phyloP scores from a whole-genome alignment of 2,113 vertebrate genomes.

The Pomatorhinus ruficollis region DNA sequence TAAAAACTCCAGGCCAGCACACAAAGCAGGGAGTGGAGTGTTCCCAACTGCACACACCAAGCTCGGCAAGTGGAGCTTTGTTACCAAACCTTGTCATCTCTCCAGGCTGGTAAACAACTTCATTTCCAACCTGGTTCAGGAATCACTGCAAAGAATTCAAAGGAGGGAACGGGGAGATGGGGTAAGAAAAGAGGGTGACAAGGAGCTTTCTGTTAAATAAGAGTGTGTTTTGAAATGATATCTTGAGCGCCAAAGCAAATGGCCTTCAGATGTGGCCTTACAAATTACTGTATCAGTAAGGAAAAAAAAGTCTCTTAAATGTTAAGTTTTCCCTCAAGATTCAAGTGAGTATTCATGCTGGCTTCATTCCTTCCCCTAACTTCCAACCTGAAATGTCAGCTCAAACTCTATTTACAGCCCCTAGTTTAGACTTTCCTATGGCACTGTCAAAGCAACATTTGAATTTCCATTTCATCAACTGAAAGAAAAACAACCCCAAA shows the following conservation, averaged over 20 bases:
- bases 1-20: neutral
- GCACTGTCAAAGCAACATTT: neutral
- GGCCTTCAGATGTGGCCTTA: constrained; percentile 42
- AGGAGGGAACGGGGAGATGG: neutral
- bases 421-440: constrained; percentile 44
- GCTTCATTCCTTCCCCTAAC: constrained; percentile 46
- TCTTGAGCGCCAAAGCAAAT: constrained; percentile 57
- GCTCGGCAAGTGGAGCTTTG: neutral
- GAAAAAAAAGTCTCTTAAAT: neutral
- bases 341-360: constrained; percentile 32
- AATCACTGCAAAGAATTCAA: constrained; percentile 11
- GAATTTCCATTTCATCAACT: constrained; percentile 53
- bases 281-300: constrained; percentile 53
- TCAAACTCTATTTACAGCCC: constrained; percentile 55
- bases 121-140: constrained; percentile 26
- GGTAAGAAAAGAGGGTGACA: neutral
- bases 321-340: constrained; percentile 53
- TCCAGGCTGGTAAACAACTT: neutral
- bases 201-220: neutral
- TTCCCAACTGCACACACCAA: neutral
- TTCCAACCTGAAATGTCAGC: constrained; percentile 62
- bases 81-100: constrained; percentile 37
- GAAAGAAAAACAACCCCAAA: constrained; percentile 10
- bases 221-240: constrained; percentile 53
- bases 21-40: neutral